Percentiles rank a stretch among this genome's conserved stretches.
These are phyloP conservation scores for Drosophila borealis DNA, from an alignment of 2,888 invertebrate species.

Conservation along the genomic window DNA sequence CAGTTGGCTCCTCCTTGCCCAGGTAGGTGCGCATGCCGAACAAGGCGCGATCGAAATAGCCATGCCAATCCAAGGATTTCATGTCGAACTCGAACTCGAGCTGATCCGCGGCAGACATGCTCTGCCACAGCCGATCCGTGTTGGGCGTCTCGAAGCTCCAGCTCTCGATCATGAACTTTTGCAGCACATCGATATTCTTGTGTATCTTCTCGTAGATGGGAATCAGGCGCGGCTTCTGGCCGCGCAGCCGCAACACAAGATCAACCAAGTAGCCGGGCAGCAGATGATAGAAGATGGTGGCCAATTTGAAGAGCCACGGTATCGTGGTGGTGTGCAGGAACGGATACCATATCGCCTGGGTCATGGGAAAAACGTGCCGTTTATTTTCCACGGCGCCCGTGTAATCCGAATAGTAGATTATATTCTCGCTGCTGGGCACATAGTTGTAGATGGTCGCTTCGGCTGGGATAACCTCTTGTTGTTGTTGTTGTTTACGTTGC, in stretches of 20 bases:
- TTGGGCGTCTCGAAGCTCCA: conserved; percentile 90
- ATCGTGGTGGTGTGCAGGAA: conserved; percentile 85
- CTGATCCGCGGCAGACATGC: conserved; percentile 84
- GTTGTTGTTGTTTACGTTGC: neutral
- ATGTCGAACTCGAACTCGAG: conserved; percentile 91
- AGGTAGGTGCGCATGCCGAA: conserved; percentile 91
- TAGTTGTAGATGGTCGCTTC: conserved; percentile 89
- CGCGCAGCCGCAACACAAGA: conserved; percentile 68
- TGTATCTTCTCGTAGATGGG: conserved; percentile 92
- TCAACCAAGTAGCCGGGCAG: conserved; percentile 88
- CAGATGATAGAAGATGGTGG: conserved; percentile 87
- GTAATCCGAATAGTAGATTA: conserved; percentile 91
- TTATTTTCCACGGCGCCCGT: conserved; percentile 25
- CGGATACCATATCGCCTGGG: conserved; percentile 89
- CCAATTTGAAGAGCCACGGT: conserved; percentile 82
- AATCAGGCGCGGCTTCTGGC: conserved; percentile 86
- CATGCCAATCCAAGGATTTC: conserved; percentile 88
- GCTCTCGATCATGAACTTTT: conserved; percentile 90
- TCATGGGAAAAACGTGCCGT: conserved; percentile 85
- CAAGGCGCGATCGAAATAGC: conserved; percentile 86
- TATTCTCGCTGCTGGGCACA: conserved; percentile 92
- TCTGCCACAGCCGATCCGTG: conserved; percentile 84
- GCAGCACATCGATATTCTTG: conserved; percentile 89
- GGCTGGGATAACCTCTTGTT: too few species aligned
- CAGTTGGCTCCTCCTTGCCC: conserved; percentile 90